Percentiles rank a stretch among this genome's conserved stretches.
Evolutionary conservation across 2,888 invertebrate genomes (phyloP).

Genomic region (Brachyopa scutellaris): DNA sequence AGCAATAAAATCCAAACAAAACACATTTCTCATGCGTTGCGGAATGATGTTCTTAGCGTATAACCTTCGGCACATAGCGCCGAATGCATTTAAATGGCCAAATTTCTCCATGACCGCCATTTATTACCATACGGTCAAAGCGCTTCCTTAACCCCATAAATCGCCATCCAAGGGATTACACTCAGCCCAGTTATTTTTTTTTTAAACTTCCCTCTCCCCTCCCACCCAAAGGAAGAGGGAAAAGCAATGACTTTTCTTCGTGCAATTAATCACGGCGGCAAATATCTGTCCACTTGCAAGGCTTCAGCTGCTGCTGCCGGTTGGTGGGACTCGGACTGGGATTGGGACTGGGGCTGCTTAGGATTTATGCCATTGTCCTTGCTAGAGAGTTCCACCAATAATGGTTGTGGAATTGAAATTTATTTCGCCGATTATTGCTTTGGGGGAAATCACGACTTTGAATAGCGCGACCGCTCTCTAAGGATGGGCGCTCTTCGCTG

Average conservation of each 20-base stretch:
- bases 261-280: conserved; percentile 67
- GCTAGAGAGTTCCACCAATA: conserved; percentile 55
- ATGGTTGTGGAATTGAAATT: conserved; percentile 69
- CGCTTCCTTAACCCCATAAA: conserved; percentile 67
- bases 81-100: conserved; percentile 68
- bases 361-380: conserved; percentile 71
- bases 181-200: conserved; percentile 19
- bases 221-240: too few species aligned
- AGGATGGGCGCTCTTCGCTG: conserved; percentile 27
- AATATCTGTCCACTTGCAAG: conserved; percentile 69
- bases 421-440: conserved; percentile 70
- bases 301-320: conserved; percentile 48
- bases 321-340: conserved; percentile 33
- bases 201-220: too few species aligned
- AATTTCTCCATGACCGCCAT: conserved; percentile 64
- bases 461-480: conserved; percentile 11
- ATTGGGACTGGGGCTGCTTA: conserved; percentile 59
- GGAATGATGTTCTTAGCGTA: not conserved
- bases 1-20: conserved; percentile 37
- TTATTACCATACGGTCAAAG: conserved; percentile 65
- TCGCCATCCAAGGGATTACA: conserved; percentile 27
- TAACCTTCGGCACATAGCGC: conserved; percentile 6
- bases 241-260: not conserved
- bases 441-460: conserved; percentile 69
- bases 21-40: conserved; percentile 35